A percentile compares a stretch with the other conserved stretches of the same genome.
Conservation (phyloP, 2,797 vertebrate species). For the Silurus lanzhouensis region DNA sequence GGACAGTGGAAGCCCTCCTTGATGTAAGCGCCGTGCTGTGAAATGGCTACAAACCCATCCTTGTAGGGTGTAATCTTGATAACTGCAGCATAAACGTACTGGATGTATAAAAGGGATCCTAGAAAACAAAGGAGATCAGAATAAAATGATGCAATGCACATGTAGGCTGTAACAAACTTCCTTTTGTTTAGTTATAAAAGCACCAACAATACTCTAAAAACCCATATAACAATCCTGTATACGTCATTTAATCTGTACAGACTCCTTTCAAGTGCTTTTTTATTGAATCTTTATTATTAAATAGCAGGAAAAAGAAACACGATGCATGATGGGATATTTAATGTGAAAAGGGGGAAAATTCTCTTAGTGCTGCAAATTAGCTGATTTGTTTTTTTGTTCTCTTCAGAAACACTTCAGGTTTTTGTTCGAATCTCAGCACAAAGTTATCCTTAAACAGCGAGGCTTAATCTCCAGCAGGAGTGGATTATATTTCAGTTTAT, state of each 20-base stretch:
- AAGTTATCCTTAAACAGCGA: neutral
- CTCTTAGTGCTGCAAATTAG: neutral
- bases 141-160: neutral
- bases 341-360: neutral
- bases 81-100: constrained; percentile 73
- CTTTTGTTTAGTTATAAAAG: neutral
- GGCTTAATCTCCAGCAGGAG: neutral
- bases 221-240: neutral
- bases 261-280: neutral
- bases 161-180: neutral
- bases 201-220: neutral
- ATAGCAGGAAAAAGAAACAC: neutral
- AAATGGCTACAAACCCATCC: constrained; percentile 75
- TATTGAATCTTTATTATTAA: neutral
- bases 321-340: neutral
- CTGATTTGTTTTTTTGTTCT: neutral
- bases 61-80: constrained; percentile 69
- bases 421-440: neutral
- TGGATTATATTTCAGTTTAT: neutral
- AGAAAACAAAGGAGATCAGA: neutral
- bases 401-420: no score
- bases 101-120: constrained; percentile 77
- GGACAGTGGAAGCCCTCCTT: constrained; percentile 75
- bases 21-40: constrained; percentile 69
- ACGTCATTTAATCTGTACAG: neutral